phyloP scores from a whole-genome alignment of 1,140 invertebrate species.

The Aphelinus certus region DNA sequence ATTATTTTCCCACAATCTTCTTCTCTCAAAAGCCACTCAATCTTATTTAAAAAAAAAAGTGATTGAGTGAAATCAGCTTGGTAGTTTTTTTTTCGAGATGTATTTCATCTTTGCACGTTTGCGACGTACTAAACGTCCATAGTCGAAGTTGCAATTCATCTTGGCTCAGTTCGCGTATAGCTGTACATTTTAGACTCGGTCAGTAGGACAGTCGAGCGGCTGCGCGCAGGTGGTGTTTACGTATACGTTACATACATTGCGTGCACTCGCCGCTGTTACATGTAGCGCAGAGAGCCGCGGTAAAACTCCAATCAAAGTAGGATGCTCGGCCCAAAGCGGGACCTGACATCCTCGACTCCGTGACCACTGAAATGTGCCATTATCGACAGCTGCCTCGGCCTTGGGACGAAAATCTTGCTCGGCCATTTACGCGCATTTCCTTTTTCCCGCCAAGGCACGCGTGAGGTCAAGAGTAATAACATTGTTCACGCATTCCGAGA shows the following conservation, averaged over 20 bases:
- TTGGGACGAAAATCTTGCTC: no score
- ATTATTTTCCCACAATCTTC: no score
- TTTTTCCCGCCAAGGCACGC: no score
- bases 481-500: no score
- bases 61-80: no score
- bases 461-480: no score
- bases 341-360: neutral
- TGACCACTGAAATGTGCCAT: neutral
- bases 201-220: conserved; percentile 7
- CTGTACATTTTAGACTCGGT: conserved; percentile 7
- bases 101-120: neutral
- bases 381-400: neutral
- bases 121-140: neutral
- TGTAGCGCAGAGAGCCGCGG: neutral
- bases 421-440: no score
- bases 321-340: neutral
- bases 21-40: no score
- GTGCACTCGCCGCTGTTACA: neutral
- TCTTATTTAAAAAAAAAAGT: no score
- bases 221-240: neutral
- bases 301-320: conserved; percentile 3
- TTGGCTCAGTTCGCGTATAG: neutral
- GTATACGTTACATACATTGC: neutral
- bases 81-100: no score
- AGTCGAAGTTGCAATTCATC: neutral